phyloP scores from a whole-genome alignment of 2,797 vertebrate genomes.

The Microchirus variegatus region DNA sequence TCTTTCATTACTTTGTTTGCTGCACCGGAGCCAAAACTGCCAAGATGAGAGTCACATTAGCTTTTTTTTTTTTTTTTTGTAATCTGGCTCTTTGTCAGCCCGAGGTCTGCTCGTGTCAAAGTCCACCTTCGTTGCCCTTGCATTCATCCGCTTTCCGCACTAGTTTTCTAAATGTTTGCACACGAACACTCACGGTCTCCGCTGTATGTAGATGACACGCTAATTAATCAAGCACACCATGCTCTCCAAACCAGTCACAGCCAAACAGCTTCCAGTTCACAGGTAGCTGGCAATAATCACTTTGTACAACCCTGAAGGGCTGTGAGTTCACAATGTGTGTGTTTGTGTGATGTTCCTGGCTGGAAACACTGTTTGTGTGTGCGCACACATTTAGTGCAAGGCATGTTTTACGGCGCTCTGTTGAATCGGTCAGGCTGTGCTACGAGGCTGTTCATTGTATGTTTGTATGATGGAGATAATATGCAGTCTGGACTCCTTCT shows the following conservation, averaged over 20 bases:
- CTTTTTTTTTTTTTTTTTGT: not conserved
- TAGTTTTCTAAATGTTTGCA: conserved; percentile 64
- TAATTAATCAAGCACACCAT: conserved; percentile 68
- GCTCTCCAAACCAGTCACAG: conserved; percentile 46
- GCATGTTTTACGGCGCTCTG: conserved; percentile 37
- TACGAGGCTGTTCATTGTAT: conserved; percentile 44
- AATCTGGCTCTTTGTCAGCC: conserved; percentile 14
- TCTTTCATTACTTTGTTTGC: conserved; percentile 4
- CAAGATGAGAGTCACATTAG: not conserved
- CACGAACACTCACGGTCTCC: conserved; percentile 66
- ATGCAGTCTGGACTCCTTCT: conserved; percentile 34
- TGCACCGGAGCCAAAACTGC: conserved; percentile 5
- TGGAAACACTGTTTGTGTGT: conserved; percentile 25
- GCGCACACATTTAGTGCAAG: conserved; percentile 17
- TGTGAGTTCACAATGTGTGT: conserved; percentile 36
- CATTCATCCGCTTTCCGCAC: conserved; percentile 28
- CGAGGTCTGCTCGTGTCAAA: conserved; percentile 19
- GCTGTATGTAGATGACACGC: conserved; percentile 61
- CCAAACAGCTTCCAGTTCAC: conserved; percentile 54
- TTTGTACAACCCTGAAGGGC: conserved; percentile 60
- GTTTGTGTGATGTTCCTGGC: conserved; percentile 17
- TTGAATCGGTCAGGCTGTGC: conserved; percentile 48
- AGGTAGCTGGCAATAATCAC: conserved; percentile 55
- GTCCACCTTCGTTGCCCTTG: conserved; percentile 36
- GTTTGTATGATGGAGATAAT: conserved; percentile 36